These are phyloP conservation scores for Amaurobius ferox DNA, from an alignment of 2,888 invertebrate species.

Conservation along the genomic window DNA sequence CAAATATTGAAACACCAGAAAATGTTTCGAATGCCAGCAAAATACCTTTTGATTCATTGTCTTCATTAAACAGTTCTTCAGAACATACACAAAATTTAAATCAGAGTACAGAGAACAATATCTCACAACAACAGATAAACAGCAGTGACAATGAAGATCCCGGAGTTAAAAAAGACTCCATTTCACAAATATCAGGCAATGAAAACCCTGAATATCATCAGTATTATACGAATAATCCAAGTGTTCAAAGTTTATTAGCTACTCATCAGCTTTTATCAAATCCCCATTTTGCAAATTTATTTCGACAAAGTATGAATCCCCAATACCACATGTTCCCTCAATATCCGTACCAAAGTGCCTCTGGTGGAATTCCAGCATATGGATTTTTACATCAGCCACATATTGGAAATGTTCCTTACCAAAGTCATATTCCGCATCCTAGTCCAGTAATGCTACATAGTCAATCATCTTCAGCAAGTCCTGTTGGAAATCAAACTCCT, in stretches of 20 bases:
- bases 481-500: neutral
- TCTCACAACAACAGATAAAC: neutral
- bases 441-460: constrained; percentile 5
- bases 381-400: constrained; percentile 44
- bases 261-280: constrained; percentile 22
- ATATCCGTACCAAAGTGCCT: constrained; percentile 30
- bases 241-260: constrained; percentile 6
- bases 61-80: neutral
- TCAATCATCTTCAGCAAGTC: neutral
- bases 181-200: neutral
- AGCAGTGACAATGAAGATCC: neutral
- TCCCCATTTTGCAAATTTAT: constrained; percentile 21
- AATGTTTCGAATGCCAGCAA: neutral
- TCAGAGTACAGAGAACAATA: neutral
- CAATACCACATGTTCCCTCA: constrained; percentile 44
- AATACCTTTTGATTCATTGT: neutral
- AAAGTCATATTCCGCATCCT: constrained; percentile 23
- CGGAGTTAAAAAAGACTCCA: neutral
- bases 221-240: neutral
- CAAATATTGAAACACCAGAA: neutral
- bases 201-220: constrained; percentile 8
- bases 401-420: constrained; percentile 29
- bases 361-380: constrained; percentile 10
- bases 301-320: constrained; percentile 42
- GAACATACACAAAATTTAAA: neutral